These are phyloP conservation scores for Tetrax tetrax DNA, from an alignment of 2,113 vertebrate genomes.

Conservation along the genomic window DNA sequence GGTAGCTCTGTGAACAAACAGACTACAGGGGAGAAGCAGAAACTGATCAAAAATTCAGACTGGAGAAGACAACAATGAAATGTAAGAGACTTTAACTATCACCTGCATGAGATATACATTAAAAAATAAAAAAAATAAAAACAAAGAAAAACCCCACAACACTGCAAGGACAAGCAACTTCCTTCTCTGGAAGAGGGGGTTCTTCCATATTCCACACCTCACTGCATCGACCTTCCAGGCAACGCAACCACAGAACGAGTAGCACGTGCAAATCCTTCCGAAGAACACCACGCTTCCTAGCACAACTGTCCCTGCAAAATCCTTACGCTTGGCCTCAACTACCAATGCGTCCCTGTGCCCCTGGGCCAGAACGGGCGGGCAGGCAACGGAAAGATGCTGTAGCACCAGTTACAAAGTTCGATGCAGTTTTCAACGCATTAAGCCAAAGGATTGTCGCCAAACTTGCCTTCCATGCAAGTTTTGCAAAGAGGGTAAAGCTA, in stretches of 20 bases:
- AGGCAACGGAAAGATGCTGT: not conserved
- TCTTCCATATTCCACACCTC: not conserved
- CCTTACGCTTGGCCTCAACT: slow-evolving; percentile 26
- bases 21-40: not conserved
- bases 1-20: not conserved
- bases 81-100: not conserved
- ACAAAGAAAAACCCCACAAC: not conserved
- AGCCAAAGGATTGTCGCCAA: slow-evolving; percentile 42
- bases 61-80: not conserved
- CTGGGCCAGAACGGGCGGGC: slow-evolving; percentile 41
- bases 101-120: not conserved
- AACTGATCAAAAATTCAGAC: slow-evolving; percentile 18
- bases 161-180: not conserved
- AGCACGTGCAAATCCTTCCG: not conserved
- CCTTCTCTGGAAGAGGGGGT: not conserved
- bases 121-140: not conserved
- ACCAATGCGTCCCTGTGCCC: not conserved
- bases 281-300: not conserved
- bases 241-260: not conserved
- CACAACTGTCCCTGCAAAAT: slow-evolving; percentile 29
- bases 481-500: slow-evolving; percentile 46
- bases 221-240: not conserved
- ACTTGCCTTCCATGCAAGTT: slow-evolving; percentile 25
- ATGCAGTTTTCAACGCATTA: slow-evolving; percentile 36
- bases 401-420: slow-evolving; percentile 10